Evolutionary conservation across 2,888 invertebrate species (phyloP).

Genomic region (Vanessa cardui): DNA sequence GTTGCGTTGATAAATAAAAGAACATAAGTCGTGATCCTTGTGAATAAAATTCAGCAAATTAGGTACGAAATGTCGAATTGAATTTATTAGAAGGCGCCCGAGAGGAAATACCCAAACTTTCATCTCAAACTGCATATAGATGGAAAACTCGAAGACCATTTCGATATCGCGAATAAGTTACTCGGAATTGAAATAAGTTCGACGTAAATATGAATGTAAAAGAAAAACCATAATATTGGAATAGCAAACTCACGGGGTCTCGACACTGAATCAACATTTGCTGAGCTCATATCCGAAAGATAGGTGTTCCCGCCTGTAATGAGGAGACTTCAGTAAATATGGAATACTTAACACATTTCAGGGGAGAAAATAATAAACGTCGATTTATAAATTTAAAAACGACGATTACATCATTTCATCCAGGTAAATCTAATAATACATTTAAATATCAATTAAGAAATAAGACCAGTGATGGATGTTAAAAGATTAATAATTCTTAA

Average conservation of each 20-base stretch:
- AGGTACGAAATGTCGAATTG: background rate
- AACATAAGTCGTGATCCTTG: background rate
- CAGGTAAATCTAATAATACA: no score
- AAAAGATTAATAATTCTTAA: no score
- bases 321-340: constrained; percentile 54
- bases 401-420: constrained; percentile 3
- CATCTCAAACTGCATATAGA: constrained; percentile 6
- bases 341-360: constrained; percentile 45
- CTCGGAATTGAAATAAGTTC: constrained; percentile 26
- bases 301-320: constrained; percentile 49
- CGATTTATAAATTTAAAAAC: constrained; percentile 33
- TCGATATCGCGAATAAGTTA: constrained; percentile 20
- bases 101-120: constrained; percentile 4
- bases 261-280: constrained; percentile 48
- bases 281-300: constrained; percentile 38
- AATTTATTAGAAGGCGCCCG: background rate
- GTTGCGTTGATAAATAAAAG: background rate
- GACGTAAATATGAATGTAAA: constrained; percentile 24
- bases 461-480: no score
- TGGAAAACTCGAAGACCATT: constrained; percentile 11
- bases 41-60: background rate
- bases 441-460: no score
- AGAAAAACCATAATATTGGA: constrained; percentile 23
- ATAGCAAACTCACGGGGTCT: constrained; percentile 38
- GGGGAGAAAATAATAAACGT: constrained; percentile 40